Percentiles rank a stretch among this genome's conserved stretches.
Evolutionary conservation across 2,113 vertebrate species (phyloP).

Genomic region (Psophia crepitans): DNA sequence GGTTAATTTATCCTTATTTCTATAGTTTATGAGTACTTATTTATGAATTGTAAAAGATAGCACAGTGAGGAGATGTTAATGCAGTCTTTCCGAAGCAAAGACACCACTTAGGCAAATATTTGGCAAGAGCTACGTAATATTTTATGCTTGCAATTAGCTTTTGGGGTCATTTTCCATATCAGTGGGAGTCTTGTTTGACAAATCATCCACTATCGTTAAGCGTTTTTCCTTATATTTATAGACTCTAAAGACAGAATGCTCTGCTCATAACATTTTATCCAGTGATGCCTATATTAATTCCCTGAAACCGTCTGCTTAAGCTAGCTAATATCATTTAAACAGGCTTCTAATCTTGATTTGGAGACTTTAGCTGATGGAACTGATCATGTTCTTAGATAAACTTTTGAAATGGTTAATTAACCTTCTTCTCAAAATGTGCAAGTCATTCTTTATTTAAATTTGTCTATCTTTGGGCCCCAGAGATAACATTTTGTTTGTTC

Average conservation of each 20-base stretch:
- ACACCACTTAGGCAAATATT: not conserved
- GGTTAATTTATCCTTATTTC: not conserved
- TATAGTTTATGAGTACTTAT: not conserved
- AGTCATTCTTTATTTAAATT: not conserved
- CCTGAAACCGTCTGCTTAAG: not conserved
- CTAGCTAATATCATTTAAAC: not conserved
- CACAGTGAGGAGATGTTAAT: not conserved
- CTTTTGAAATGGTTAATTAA: conserved; percentile 8
- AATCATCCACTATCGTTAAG: not conserved
- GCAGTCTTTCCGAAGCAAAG: not conserved
- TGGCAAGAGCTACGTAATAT: not conserved
- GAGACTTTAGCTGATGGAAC: not conserved
- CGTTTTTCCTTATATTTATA: not conserved
- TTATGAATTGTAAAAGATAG: not conserved
- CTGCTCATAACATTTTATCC: not conserved
- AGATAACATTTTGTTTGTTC: not conserved
- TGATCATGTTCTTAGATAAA: not conserved
- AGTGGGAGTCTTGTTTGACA: not conserved
- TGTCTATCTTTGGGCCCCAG: not conserved
- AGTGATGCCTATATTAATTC: not conserved
- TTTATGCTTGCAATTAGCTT: not conserved
- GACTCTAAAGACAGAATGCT: not conserved
- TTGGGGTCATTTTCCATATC: not conserved
- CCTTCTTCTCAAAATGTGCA: not conserved
- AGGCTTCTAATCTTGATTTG: not conserved